Evolutionary conservation across 37 sponge, comb jelly and placozoan species (phyloP), one percentile per base, ranked within the genome.

Genomic region (Chondrosia reniformis): DNA sequence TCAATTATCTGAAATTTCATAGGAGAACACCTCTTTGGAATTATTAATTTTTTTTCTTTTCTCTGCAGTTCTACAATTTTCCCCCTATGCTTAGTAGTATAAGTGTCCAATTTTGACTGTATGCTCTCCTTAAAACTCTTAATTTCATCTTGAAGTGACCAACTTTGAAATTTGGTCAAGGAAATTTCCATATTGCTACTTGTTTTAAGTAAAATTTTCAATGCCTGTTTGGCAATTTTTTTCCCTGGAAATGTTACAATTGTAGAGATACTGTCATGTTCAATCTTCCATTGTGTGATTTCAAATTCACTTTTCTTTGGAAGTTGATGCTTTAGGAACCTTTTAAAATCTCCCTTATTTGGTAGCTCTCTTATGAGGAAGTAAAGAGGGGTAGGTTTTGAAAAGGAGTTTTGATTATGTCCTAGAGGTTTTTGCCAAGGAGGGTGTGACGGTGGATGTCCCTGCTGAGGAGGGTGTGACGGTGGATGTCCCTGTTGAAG

Each of bases 201-300:
- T 37, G n/a, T 31, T 19, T 56, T 40, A 28, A 1, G 56, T 45
- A 81, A 30, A 59, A 56, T 17, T 1, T 73, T 72, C 19, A 76
- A 30, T 19, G 66, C 83, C 31, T 37, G 31, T 41, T 75, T 75
- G 45, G 83, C 83, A 46, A 30, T 75, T 24, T 38, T 63, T 8
- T 41, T 9, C 54, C 83, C 76, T 24, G 38, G 1, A 83, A 83
- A 83, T 33, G 62, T 65, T 27, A 75, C 65, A 13, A 66, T 25
- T 34, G 72, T 44, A 2, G 3, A 8, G 22, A 69, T 69, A 44
- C 39, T 44, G 1, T 24, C 43, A 21, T 34, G 22, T 2, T 2
- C 41, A 40, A 13, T 7, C 22, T 59, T 6, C 61, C 61, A 59
- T 13, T 59, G n/a, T 7, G 17, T 30, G n/a, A 13, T 7, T 30